Evolutionary conservation across 92 coral and sea anemone species (phyloP).

Genomic region (Anthopleura xanthogrammica): DNA sequence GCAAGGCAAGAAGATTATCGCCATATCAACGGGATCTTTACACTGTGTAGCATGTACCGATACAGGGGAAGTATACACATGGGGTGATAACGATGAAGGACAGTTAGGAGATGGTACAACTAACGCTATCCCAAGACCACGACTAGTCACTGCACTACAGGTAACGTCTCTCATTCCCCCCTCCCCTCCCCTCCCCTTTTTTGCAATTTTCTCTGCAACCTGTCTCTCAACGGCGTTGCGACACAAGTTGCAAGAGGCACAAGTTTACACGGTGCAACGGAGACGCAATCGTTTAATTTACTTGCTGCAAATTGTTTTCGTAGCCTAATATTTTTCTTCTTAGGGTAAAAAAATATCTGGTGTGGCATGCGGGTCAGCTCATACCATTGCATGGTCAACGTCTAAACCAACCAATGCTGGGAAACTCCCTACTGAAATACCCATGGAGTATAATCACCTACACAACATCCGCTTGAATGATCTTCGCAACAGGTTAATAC

Average conservation of each 20-base stretch:
- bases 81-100: constrained; percentile 99
- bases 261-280: no score
- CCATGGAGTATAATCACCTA: constrained; percentile 96
- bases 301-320: no score
- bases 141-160: constrained; percentile 97
- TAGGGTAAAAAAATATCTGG: constrained; percentile 95
- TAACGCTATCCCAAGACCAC: constrained; percentile 89
- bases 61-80: constrained; percentile 96
- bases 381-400: constrained; percentile 98
- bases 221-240: no score
- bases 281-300: no score
- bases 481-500: constrained; percentile 80
- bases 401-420: constrained; percentile 97
- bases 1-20: constrained; percentile 86
- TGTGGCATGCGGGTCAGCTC: constrained; percentile 99
- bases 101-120: constrained; percentile 98
- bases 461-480: constrained; percentile 74
- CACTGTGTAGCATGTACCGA: constrained; percentile 98
- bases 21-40: constrained; percentile 92
- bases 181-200: no score
- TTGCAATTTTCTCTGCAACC: no score
- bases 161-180: constrained; percentile 30
- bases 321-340: no score
- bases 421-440: constrained; percentile 83
- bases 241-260: no score